Evolutionary conservation across 2,113 vertebrate species (phyloP), one percentile per base, ranked within the genome.

Genomic region (Paedocypris sp.): DNA sequence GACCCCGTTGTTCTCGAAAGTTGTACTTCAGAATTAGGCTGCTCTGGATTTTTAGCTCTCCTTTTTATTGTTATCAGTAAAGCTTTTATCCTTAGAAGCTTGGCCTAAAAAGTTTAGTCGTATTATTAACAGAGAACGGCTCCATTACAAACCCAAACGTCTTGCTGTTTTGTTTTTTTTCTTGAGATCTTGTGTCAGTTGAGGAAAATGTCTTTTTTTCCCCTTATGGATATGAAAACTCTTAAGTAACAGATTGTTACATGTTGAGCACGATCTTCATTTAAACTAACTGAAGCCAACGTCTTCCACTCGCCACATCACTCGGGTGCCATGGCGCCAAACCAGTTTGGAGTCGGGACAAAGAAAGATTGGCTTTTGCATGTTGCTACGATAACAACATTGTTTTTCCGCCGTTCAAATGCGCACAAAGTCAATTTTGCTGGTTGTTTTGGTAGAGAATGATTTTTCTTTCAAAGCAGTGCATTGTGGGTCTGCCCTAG

Each of bases 21-120:
- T 62, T 32, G 35, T 33, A 41, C 38, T 20, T 23, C 38, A 51
- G 51, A 62, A 62, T 43, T 33, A 62, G 60, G 36, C 52, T 48
- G 43, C 35, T 32, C 19, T 25, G 26, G n/a, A 18, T 32, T 45
- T 49, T 31, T 11, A 62, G 36, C 15, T 52, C 35, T 42, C 38
- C 26, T 51, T 62, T 26, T 31, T 41, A 25, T n/a, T 46, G 22
- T 47, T 47, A 47, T 26, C 43, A n/a, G 15, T 53, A 38, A 20
- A 15, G 50, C 20, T 12, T 53, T 20, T 36, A 52, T 52, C 50
- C 38, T 38, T 53, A 25, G 7, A 52, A 53, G 50, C 33, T 53
- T 53, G 33, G 7, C 33, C 50, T 25, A 53, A 36, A 26, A 36
- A 53, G 35, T 3, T 25, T 53, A 3, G 11, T 38, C n/a, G n/a